These are phyloP conservation scores for Numenius arquata DNA, from an alignment of 2,113 vertebrate genomes.

Conservation along the genomic window DNA sequence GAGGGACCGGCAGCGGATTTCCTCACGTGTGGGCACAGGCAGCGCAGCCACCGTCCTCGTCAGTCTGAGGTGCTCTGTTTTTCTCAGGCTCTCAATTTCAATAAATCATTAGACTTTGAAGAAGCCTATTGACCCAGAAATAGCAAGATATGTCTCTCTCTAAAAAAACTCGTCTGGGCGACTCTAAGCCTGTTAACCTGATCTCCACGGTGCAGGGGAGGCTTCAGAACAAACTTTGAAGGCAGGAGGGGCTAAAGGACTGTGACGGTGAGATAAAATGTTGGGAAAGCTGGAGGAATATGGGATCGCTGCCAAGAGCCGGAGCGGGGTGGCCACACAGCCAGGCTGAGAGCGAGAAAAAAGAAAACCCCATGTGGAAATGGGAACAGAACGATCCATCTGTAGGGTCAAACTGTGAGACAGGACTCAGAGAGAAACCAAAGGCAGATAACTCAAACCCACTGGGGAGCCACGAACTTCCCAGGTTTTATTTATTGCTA, in stretches of 20 bases:
- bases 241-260: neutral
- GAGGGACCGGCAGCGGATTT: neutral
- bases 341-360: neutral
- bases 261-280: neutral
- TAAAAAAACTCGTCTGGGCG: neutral
- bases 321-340: neutral
- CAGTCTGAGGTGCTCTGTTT: neutral
- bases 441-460: neutral
- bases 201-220: neutral
- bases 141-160: neutral
- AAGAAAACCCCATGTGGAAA: neutral
- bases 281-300: neutral
- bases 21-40: neutral
- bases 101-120: neutral
- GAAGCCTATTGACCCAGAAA: conserved; percentile 18
- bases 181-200: conserved; percentile 12
- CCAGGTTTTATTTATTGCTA: conserved; percentile 37
- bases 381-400: neutral
- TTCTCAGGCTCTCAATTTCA: neutral
- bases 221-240: conserved; percentile 6
- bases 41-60: accelerated
- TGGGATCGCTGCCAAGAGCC: neutral
- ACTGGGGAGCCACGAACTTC: neutral
- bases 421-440: neutral
- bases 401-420: conserved; percentile 1